A percentile compares a stretch with the other conserved stretches of the same genome.
phyloP scores from a whole-genome alignment of 2,797 vertebrate species.

The Dermochelys coriacea region DNA sequence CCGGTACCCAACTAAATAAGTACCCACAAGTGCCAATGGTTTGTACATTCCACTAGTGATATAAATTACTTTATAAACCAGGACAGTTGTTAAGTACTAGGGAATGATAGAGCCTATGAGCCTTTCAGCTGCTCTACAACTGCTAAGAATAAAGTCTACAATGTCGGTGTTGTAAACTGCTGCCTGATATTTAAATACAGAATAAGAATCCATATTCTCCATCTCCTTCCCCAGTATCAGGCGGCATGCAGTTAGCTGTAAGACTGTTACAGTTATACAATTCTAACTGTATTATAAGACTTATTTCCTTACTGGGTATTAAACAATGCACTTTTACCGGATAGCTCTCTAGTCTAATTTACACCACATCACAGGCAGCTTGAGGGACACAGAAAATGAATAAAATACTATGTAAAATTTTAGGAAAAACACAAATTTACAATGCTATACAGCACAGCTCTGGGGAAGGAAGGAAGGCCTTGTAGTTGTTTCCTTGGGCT shows the following conservation, averaged over 20 bases:
- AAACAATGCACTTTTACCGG: not conserved
- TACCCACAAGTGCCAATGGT: not conserved
- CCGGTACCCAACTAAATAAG: not conserved
- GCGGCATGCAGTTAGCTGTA: not conserved
- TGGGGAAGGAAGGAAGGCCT: not conserved
- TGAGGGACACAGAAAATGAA: not conserved
- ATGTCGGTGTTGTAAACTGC: not conserved
- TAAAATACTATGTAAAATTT: too few relatives aligned
- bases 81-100: not conserved
- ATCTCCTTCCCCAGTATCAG: not conserved
- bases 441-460: not conserved
- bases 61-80: not conserved
- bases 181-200: not conserved
- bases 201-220: not conserved
- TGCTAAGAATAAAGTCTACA: not conserved
- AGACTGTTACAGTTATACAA: too few relatives aligned
- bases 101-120: not conserved
- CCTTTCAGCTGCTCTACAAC: not conserved
- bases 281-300: not conserved
- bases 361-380: not conserved
- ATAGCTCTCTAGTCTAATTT: not conserved
- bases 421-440: too few relatives aligned
- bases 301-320: not conserved
- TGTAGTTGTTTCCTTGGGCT: not conserved
- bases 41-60: not conserved